Evolutionary conservation across 2,888 invertebrate genomes (phyloP).

Genomic region (Noctua fimbriata): DNA sequence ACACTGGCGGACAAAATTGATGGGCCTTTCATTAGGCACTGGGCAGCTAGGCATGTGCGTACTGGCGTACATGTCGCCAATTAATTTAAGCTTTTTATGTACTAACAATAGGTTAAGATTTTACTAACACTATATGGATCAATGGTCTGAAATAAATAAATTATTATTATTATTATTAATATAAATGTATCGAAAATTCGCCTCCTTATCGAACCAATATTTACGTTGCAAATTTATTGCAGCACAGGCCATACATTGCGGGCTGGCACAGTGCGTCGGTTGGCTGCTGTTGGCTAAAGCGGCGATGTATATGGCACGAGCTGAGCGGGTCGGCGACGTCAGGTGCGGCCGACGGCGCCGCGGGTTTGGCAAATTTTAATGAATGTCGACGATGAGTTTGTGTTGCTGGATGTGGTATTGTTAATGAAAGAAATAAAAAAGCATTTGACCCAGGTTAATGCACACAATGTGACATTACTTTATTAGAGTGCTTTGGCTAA

Average conservation of each 20-base stretch:
- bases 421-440: not conserved
- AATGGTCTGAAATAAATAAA: no score
- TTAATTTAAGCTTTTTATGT: no score
- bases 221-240: conserved; percentile 18
- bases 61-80: no score
- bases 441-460: not conserved
- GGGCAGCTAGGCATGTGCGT: no score
- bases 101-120: no score
- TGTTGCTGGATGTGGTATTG: conserved; percentile 74
- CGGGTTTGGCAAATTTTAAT: conserved; percentile 81
- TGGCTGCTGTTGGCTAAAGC: conserved; percentile 40
- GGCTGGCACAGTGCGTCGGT: conserved; percentile 16
- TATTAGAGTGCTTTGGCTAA: not conserved
- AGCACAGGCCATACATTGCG: conserved; percentile 36
- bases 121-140: no score
- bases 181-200: conserved; percentile 56
- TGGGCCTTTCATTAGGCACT: no score
- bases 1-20: no score
- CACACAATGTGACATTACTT: no score
- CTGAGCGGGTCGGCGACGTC: conserved; percentile 67
- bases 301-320: conserved; percentile 70
- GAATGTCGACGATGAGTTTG: conserved; percentile 78
- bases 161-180: no score
- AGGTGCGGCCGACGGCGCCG: conserved; percentile 74
- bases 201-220: conserved; percentile 7